Evolutionary conservation across 2,113 vertebrate genomes (phyloP), one percentile per base, ranked within the genome.

Genomic region (Saccopteryx leptura): DNA sequence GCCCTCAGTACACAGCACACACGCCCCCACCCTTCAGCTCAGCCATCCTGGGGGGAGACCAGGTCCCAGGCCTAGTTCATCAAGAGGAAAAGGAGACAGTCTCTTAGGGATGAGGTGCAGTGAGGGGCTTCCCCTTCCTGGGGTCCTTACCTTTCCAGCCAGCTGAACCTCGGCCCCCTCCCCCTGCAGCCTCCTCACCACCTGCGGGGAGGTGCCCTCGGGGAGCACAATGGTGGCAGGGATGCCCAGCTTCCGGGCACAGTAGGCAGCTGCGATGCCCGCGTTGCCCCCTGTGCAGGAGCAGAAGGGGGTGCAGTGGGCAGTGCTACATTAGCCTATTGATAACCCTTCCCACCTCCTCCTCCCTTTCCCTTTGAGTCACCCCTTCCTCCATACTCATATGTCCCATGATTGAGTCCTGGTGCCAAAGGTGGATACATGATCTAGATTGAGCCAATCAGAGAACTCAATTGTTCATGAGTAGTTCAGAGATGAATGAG

Each of bases 191-290:
- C 98, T 98, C 96, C 83, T 97, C 90, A 99, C 98, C 3, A 99
- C 98, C 46, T 63, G 54, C 18, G 39, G 76, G 2, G 99, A 94
- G 1, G 99, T 97, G 93, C 95, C 98, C 81, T 98, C 98, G 9
- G 99, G 99, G 1, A 99, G 98, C 9, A 99, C 98, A 0, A 99
- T 98, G 8, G 99, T 99, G 83, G 98, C 98, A 0, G 99, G 99
- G 7, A 99, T 31, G 7, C 99, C 98, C 33, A 99, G 98, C 92
- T 98, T 98, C 79, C 96, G 97, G 31, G 99, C 99, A 97, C 98
- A 83, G 1, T 99, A 99, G 0, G 99, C 99, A 0, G 99, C 99
- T 0, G 99, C 99, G 90, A 99, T 97, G 0, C 99, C 99, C 0
- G 99, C 99, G 0, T 99, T 99, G 6, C 99, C 99, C 31, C 99